phyloP scores from a whole-genome alignment of 2,888 invertebrate genomes.

The Trachelus troglodyta region DNA sequence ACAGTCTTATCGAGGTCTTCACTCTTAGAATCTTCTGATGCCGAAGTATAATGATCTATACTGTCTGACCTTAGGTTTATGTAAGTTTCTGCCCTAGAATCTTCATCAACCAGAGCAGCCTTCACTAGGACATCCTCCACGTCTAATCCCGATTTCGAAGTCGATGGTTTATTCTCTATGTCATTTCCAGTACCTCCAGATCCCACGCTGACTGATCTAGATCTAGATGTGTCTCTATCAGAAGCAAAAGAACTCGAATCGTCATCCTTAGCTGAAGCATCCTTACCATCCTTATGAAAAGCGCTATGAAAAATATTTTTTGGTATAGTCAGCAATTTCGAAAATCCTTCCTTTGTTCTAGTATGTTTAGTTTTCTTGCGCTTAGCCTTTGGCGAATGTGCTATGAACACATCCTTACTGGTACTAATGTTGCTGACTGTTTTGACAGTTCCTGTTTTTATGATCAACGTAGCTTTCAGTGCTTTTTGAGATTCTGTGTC shows the following conservation, averaged over 20 bases:
- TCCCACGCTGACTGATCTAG: slow-evolving; percentile 49
- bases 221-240: slow-evolving; percentile 32
- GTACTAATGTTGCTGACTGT: slow-evolving; percentile 46
- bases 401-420: slow-evolving; percentile 47
- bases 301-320: slow-evolving; percentile 57
- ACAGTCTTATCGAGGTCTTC: slow-evolving; percentile 15
- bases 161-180: slow-evolving; percentile 7
- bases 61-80: slow-evolving; percentile 15
- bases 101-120: slow-evolving; percentile 13
- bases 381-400: slow-evolving; percentile 33
- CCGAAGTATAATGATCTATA: slow-evolving; percentile 14
- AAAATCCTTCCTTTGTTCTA: slow-evolving; percentile 51
- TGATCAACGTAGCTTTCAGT: slow-evolving; percentile 67
- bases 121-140: slow-evolving; percentile 22
- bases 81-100: slow-evolving; percentile 8
- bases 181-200: slow-evolving; percentile 29
- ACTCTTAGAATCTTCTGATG: slow-evolving; percentile 15
- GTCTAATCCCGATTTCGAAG: slow-evolving; percentile 7
- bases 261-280: slow-evolving; percentile 26
- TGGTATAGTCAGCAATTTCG: slow-evolving; percentile 57
- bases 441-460: slow-evolving; percentile 66
- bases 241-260: slow-evolving; percentile 30
- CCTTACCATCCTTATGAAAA: slow-evolving; percentile 52
- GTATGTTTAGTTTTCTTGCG: slow-evolving; percentile 38
- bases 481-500: slow-evolving; percentile 45